phyloP scores from a whole-genome alignment of 2,113 vertebrate genomes.

The Ochotona curzoniae region DNA sequence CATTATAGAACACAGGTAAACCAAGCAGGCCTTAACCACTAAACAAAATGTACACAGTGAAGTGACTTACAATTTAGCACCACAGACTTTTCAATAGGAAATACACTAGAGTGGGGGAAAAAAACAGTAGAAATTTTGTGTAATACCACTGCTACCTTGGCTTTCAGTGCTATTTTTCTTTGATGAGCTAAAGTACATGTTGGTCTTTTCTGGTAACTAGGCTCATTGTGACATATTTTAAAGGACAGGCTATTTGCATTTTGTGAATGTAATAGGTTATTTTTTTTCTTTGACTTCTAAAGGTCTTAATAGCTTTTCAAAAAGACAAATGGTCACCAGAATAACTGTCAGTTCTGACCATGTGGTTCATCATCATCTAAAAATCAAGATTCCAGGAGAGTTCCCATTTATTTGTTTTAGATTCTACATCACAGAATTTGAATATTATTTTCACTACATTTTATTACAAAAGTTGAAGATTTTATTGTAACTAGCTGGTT shows the following conservation, averaged over 20 bases:
- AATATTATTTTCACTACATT: constrained; percentile 48
- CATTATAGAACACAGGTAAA: too few species aligned
- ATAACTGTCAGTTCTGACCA: neutral
- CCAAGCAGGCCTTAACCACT: too few species aligned
- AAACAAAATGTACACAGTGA: neutral
- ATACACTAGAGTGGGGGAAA: neutral
- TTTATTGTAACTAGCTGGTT: neutral
- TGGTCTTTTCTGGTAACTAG: constrained; percentile 6
- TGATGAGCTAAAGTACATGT: neutral
- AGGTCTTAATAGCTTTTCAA: neutral
- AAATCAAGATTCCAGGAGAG: neutral
- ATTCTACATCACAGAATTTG: neutral
- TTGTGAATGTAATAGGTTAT: constrained; percentile 6
- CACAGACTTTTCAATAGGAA: constrained; percentile 20
- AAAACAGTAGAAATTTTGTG: neutral
- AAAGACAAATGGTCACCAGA: neutral
- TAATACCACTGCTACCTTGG: neutral
- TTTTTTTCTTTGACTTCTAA: constrained; percentile 53
- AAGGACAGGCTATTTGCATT: constrained; percentile 55
- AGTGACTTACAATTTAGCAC: neutral
- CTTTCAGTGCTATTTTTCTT: constrained; percentile 5
- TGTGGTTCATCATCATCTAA: neutral
- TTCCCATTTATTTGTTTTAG: neutral
- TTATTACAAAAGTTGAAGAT: neutral
- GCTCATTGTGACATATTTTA: constrained; percentile 50